A percentile compares a stretch with the other conserved stretches of the same genome.
These are phyloP conservation scores for Anadara kagoshimensis DNA, from an alignment of 1,140 invertebrate species.

Conservation along the genomic window DNA sequence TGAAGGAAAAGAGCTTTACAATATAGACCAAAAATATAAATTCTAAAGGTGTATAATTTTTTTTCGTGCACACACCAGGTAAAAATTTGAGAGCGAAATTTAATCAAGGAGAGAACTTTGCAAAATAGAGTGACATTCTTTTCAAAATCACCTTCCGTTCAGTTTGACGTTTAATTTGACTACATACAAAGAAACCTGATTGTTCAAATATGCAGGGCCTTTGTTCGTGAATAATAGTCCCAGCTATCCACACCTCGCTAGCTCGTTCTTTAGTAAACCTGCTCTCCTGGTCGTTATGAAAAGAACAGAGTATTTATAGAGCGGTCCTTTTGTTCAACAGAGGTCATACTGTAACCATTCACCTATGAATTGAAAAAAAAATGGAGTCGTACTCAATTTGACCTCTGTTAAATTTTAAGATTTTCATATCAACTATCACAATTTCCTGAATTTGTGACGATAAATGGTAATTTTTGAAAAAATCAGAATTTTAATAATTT, in stretches of 20 bases:
- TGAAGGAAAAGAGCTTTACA: too few species aligned
- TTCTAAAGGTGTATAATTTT: too few species aligned
- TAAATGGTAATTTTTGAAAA: background rate
- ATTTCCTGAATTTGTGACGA: background rate
- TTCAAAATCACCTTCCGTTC: too few species aligned
- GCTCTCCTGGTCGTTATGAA: slow-evolving; percentile 8
- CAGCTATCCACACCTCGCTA: background rate
- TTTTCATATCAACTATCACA: background rate
- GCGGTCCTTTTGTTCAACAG: slow-evolving; percentile 14
- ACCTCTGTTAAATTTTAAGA: background rate
- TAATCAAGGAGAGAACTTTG: too few species aligned
- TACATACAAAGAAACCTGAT: too few species aligned
- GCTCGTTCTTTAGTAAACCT: slow-evolving; percentile 17
- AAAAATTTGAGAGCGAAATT: too few species aligned
- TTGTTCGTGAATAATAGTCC: background rate
- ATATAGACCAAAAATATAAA: too few species aligned
- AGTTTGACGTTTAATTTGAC: too few species aligned
- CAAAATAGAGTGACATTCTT: too few species aligned
- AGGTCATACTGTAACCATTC: slow-evolving; percentile 4
- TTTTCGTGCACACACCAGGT: too few species aligned
- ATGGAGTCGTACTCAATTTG: background rate
- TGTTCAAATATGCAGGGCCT: slow-evolving; percentile 5
- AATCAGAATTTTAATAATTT: background rate
- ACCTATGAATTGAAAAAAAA: background rate
- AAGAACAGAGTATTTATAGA: slow-evolving; percentile 18